Conservation (phyloP, 2,888 invertebrate species). For the Lathronympha strigana region DNA sequence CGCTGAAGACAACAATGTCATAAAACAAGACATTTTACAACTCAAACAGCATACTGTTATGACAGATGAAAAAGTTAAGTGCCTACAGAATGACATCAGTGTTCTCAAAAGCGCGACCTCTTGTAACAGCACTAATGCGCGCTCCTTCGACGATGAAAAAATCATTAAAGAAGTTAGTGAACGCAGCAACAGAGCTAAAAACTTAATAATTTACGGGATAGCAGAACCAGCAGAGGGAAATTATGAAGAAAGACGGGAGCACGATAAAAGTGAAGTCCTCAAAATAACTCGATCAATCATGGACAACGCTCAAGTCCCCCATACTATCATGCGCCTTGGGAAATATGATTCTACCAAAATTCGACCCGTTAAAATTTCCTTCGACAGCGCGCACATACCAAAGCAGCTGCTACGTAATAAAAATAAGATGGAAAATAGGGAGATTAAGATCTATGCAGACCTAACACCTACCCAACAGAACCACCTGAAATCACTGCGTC, state of each 20-base stretch:
- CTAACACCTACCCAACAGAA: background rate
- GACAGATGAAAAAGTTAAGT: background rate
- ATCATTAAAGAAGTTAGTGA: background rate
- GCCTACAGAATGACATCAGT: background rate
- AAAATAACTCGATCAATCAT: background rate
- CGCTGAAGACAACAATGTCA: background rate
- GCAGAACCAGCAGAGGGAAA: background rate
- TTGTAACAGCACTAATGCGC: background rate
- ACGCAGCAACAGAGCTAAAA: background rate
- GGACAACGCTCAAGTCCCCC: background rate
- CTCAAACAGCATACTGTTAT: background rate
- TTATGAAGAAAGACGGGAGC: background rate
- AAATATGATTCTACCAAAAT: background rate
- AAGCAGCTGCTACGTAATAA: background rate
- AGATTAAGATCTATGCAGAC: background rate
- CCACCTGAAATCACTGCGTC: background rate
- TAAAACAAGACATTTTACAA: background rate
- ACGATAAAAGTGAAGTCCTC: background rate
- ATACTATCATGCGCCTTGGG: background rate
- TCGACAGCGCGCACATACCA: background rate
- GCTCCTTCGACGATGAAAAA: background rate
- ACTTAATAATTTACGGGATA: constrained; percentile 5
- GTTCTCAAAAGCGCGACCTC: background rate
- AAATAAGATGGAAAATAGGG: background rate
- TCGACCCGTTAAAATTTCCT: background rate